These are phyloP conservation scores for Sclerodermus sp. DNA, from an alignment of 2,888 invertebrate genomes.

Conservation along the genomic window DNA sequence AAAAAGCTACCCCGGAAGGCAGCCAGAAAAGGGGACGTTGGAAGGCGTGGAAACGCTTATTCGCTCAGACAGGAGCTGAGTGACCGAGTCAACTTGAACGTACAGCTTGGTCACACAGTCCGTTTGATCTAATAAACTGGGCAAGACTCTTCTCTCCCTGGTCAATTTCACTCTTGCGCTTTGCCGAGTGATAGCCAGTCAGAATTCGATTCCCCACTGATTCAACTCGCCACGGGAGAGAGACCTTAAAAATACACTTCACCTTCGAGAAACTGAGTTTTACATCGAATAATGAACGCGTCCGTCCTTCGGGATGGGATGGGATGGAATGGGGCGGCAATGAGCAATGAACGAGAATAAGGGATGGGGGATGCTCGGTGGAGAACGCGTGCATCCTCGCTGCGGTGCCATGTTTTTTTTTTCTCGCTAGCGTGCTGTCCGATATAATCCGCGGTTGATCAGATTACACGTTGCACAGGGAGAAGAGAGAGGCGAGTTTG, in stretches of 20 bases:
- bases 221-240: too few species aligned
- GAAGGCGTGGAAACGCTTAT: slow-evolving; percentile 40
- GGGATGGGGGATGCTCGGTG: too few species aligned
- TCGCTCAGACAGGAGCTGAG: slow-evolving; percentile 49
- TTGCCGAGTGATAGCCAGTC: too few species aligned
- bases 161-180: slow-evolving; percentile 10
- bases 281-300: too few species aligned
- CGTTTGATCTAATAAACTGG: slow-evolving; percentile 48
- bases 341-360: too few species aligned
- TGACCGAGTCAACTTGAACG: slow-evolving; percentile 51
- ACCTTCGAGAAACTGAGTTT: too few species aligned
- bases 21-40: slow-evolving; percentile 9
- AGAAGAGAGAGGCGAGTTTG: slow-evolving; percentile 23
- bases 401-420: slow-evolving; percentile 23
- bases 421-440: slow-evolving; percentile 37
- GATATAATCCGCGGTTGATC: slow-evolving; percentile 57
- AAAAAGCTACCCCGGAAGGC: too few species aligned
- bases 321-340: too few species aligned
- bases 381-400: background rate
- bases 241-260: too few species aligned
- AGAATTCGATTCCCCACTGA: too few species aligned
- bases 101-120: slow-evolving; percentile 48
- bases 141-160: slow-evolving; percentile 33
- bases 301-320: too few species aligned
- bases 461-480: slow-evolving; percentile 54